These are phyloP conservation scores for Platalea minor DNA, from an alignment of 2,797 vertebrate genomes.

Conservation along the genomic window DNA sequence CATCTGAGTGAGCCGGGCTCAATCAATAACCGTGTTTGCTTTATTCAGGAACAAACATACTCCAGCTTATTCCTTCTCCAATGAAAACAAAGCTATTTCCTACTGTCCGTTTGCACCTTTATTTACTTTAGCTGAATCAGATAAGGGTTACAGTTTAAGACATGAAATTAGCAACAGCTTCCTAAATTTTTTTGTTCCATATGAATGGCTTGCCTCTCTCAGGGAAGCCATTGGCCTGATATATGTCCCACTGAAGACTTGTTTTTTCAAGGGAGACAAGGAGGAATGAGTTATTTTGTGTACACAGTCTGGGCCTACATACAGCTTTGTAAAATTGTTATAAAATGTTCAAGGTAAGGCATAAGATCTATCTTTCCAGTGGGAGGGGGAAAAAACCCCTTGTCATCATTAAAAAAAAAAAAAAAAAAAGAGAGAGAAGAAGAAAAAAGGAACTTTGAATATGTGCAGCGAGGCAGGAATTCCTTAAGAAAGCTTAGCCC, in stretches of 20 bases:
- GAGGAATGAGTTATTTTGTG: neutral
- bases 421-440: no score
- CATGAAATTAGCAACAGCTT: neutral
- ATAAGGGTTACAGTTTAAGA: neutral
- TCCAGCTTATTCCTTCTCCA: neutral
- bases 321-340: neutral
- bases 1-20: neutral
- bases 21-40: neutral
- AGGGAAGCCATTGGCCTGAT: neutral
- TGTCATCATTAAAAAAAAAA: neutral
- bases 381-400: accelerated
- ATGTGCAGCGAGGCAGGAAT: neutral
- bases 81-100: neutral
- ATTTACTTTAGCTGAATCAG: neutral
- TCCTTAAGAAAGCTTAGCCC: neutral
- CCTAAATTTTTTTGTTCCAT: neutral
- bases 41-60: neutral
- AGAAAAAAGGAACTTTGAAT: neutral
- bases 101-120: neutral
- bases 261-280: neutral
- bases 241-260: neutral
- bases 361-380: neutral
- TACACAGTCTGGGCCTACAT: neutral
- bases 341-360: neutral
- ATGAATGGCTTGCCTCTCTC: neutral